Evolutionary conservation across 2,888 invertebrate genomes (phyloP).

Genomic region (Unio delphinus): DNA sequence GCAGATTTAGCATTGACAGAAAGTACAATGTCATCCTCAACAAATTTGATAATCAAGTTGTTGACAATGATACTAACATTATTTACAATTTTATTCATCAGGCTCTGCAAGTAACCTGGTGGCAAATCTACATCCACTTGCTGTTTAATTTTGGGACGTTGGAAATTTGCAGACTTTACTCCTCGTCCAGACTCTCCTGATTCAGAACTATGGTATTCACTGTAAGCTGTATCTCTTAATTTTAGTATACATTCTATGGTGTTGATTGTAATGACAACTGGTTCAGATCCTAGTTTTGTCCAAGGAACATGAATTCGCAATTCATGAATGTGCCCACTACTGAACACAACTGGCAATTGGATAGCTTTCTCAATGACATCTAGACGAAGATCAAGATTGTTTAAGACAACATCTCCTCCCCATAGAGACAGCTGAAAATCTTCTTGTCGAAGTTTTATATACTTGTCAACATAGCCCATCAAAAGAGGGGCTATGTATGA

Average conservation of each 20-base stretch:
- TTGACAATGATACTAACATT: conserved; percentile 92
- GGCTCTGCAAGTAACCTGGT: conserved; percentile 87
- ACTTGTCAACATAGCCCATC: conserved; percentile 92
- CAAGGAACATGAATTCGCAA: conserved; percentile 82
- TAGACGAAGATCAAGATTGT: conserved; percentile 91
- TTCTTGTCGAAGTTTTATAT: conserved; percentile 81
- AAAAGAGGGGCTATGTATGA: conserved; percentile 94
- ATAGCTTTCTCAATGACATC: conserved; percentile 93
- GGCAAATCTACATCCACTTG: conserved; percentile 73
- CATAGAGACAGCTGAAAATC: conserved; percentile 97
- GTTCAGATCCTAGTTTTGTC: conserved; percentile 96
- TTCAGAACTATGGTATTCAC: conserved; percentile 36
- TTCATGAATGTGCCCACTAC: conserved; percentile 92
- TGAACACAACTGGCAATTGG: conserved; percentile 89
- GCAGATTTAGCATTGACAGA: conserved; percentile 93
- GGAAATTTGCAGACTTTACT: conserved; percentile 16
- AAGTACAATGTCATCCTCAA: conserved; percentile 95
- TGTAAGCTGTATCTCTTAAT: conserved; percentile 60
- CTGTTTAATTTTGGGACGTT: conserved; percentile 30
- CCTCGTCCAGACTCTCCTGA: conserved; percentile 27
- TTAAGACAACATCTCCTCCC: conserved; percentile 94
- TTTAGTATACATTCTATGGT: conserved; percentile 81
- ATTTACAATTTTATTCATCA: conserved; percentile 92
- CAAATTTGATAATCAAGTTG: conserved; percentile 95
- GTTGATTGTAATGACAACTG: conserved; percentile 93